Evolutionary conservation across 2,113 vertebrate species (phyloP).

Genomic region (Scytalopus superciliaris): DNA sequence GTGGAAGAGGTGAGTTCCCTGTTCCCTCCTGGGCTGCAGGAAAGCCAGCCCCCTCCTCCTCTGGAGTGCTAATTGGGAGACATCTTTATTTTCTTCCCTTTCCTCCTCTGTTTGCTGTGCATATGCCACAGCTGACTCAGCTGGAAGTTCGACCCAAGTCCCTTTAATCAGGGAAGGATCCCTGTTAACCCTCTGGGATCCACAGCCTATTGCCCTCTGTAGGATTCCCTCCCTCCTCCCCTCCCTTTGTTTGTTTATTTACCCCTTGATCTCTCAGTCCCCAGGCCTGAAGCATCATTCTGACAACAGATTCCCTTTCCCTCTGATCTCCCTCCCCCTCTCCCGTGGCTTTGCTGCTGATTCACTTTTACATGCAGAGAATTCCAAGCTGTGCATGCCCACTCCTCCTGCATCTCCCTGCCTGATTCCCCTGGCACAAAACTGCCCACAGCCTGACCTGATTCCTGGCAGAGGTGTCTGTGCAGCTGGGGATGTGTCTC

Average conservation of each 20-base stretch:
- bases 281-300: not conserved
- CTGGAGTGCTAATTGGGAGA: not conserved
- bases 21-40: not conserved
- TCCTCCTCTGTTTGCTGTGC: not conserved
- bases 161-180: not conserved
- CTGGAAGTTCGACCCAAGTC: not conserved
- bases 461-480: conserved; percentile 11
- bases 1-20: conserved; percentile 83
- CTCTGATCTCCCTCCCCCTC: conserved; percentile 18
- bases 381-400: conserved; percentile 1
- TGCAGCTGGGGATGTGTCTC: not conserved
- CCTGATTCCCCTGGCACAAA: not conserved
- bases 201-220: not conserved
- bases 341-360: conserved; percentile 29
- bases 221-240: not conserved
- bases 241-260: not conserved
- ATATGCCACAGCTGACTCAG: not conserved
- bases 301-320: not conserved
- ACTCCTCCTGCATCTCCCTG: not conserved
- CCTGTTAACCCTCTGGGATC: not conserved
- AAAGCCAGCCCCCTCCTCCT: not conserved
- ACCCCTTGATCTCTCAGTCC: not conserved
- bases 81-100: not conserved
- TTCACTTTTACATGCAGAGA: conserved; percentile 30
- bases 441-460: conserved; percentile 42